Conservation (phyloP, 2,113 vertebrate genomes). For the Misgurnus mizolepis region DNA sequence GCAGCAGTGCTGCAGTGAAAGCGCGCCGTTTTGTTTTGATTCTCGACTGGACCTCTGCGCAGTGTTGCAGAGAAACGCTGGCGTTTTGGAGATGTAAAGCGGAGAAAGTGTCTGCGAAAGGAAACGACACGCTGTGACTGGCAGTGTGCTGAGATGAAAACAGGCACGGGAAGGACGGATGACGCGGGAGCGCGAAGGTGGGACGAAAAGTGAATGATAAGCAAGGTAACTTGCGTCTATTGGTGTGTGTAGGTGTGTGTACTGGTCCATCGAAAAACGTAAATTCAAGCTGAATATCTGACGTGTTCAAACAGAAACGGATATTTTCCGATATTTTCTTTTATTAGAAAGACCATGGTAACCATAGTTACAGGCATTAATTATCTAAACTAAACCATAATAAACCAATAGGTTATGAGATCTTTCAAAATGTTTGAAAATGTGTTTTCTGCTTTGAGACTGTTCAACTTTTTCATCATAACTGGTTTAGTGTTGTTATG, state of each 20-base stretch:
- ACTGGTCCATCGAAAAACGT: too few species aligned
- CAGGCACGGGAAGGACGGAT: not conserved
- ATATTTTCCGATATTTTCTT: too few species aligned
- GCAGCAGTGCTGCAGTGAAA: not conserved
- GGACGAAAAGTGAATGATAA: not conserved
- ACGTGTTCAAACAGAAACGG: too few species aligned
- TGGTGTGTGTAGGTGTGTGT: too few species aligned
- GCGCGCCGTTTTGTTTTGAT: not conserved
- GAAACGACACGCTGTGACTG: not conserved
- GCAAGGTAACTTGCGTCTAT: constrained; percentile 6
- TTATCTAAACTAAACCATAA: too few species aligned
- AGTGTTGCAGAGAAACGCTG: not conserved
- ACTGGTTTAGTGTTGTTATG: too few species aligned
- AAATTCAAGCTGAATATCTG: constrained; percentile 4
- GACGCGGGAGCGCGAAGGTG: not conserved
- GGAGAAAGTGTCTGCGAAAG: not conserved
- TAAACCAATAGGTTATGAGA: too few species aligned
- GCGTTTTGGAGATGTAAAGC: not conserved
- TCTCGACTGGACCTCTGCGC: not conserved
- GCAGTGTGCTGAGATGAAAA: constrained; percentile 10
- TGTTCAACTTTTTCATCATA: too few species aligned
- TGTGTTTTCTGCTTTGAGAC: too few species aligned
- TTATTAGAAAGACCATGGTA: too few species aligned
- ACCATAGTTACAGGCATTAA: too few species aligned
- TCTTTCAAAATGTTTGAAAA: too few species aligned